phyloP scores from a whole-genome alignment of 2,113 vertebrate genomes.

The Gadus chalcogrammus region DNA sequence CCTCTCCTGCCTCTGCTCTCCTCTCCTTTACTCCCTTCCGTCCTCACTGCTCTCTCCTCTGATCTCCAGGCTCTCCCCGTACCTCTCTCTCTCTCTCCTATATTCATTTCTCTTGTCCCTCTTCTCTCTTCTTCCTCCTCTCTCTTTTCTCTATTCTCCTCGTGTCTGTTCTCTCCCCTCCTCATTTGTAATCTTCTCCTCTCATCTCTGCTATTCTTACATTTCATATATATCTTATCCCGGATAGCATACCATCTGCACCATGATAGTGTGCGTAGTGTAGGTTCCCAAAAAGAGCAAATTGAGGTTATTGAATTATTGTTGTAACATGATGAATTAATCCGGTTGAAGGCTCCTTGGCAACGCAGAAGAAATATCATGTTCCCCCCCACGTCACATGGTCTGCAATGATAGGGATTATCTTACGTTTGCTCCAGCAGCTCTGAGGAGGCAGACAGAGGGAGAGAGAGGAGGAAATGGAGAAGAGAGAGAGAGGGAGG shows the following conservation, averaged over 20 bases:
- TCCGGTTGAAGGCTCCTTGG: too few relatives aligned
- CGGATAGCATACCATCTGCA: not conserved
- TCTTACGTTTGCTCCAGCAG: slow-evolving; percentile 5
- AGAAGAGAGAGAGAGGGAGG: not conserved
- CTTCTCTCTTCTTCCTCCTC: too few relatives aligned
- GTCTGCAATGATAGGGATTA: slow-evolving; percentile 26
- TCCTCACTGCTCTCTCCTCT: too few relatives aligned
- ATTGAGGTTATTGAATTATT: too few relatives aligned
- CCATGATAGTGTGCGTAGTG: not conserved
- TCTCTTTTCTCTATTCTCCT: not conserved
- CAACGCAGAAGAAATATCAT: slow-evolving; percentile 1
- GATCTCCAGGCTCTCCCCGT: too few relatives aligned
- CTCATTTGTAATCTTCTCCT: not conserved
- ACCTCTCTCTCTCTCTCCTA: too few relatives aligned
- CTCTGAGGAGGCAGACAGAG: not conserved
- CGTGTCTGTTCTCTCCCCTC: not conserved
- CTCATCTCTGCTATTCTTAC: not conserved
- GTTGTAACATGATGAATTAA: too few relatives aligned
- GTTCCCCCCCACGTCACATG: not conserved
- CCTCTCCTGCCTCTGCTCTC: not conserved
- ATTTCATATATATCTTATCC: not conserved
- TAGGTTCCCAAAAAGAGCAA: too few relatives aligned
- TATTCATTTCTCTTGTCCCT: too few relatives aligned
- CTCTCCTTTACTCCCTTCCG: not conserved
- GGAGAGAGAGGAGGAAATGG: not conserved